Base-by-base conservation (phyloP, 1,140 invertebrate genomes). In the Pseudomyrmex cubaensis region DNA sequence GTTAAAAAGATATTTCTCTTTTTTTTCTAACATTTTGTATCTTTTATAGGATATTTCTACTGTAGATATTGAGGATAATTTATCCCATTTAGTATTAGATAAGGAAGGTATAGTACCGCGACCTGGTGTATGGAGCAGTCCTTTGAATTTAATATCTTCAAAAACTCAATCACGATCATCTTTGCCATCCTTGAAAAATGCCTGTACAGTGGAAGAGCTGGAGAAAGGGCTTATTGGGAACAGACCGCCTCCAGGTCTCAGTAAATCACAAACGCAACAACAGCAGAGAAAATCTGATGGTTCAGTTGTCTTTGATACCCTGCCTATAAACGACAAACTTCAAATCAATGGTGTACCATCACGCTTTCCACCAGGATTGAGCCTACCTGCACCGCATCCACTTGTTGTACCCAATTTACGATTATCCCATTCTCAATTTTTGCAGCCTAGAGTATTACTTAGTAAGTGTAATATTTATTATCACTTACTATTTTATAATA, bases 61-160 rank as follows among this genome's bases (percentile, higher is more conserved):
- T 35, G 46, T 92, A 17, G 89, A 94, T 78, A 92, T 94, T 2
- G 93, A 93, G 82, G 93, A 94, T 25, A 96, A 95, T 89, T 87
- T 96, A 20, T 95, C 95, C 2, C 94, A 95, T 83, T 93, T 96
- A 91, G 95, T 95, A 84, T 89, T 96, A 57, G 95, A 96, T 84
- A 94, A 95, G n/a, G 93, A 94, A 69, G 95, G 95, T 52, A 94
- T 91, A 78, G 92, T 93, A 22, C 92, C 92, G 46, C 87, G 93
- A n/a, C 94, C 95, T 2, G 93, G 93, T 63, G 95, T 95, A 13
- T 95, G 95, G 95, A 92, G 94, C 25, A 94, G 92, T 83, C 93
- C 93, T 46, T 85, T 90, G 66, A 91, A 92, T 69, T 83, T 93
- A 52, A 83, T 91, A 56, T 84, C 91, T 70, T 78, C 91, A 0